Conservation (phyloP, 37 sponge, comb jelly and placozoan genomes). For the Tethya wilhelma region DNA sequence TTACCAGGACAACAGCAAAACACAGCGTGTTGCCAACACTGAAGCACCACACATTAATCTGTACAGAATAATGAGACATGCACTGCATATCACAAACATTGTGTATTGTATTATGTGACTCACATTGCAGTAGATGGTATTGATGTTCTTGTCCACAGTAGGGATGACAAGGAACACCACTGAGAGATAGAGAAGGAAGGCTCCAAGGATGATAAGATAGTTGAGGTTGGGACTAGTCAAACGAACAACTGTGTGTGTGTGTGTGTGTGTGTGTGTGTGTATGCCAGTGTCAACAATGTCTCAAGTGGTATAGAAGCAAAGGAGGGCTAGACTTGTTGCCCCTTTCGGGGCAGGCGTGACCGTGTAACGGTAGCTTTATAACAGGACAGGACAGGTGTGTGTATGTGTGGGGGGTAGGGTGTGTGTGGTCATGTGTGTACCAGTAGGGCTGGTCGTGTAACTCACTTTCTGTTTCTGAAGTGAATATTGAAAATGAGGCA, state of each 20-base stretch:
- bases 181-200: conserved; percentile 38
- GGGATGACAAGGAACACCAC: conserved; percentile 29
- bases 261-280: conserved; percentile 33
- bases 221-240: conserved; percentile 48
- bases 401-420: too few species aligned
- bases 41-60: conserved; percentile 9
- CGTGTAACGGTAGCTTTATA: too few species aligned
- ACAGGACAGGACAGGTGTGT: too few species aligned
- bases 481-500: neutral
- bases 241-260: conserved; percentile 29
- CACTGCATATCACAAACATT: too few species aligned
- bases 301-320: too few species aligned
- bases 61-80: too few species aligned
- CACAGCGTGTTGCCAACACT: conserved; percentile 19
- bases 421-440: too few species aligned
- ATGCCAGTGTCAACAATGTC: too few species aligned
- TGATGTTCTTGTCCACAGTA: neutral
- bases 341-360: too few species aligned
- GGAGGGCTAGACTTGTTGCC: too few species aligned
- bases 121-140: conserved; percentile 41
- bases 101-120: conserved; percentile 18
- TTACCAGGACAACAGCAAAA: conserved; percentile 18
- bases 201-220: conserved; percentile 40
- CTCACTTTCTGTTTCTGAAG: conserved; percentile 13
- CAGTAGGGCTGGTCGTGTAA: too few species aligned